Evolutionary conservation across 2,113 vertebrate species (phyloP), one percentile per base, ranked within the genome.

Genomic region (Heterotilapia buettikoferi): DNA sequence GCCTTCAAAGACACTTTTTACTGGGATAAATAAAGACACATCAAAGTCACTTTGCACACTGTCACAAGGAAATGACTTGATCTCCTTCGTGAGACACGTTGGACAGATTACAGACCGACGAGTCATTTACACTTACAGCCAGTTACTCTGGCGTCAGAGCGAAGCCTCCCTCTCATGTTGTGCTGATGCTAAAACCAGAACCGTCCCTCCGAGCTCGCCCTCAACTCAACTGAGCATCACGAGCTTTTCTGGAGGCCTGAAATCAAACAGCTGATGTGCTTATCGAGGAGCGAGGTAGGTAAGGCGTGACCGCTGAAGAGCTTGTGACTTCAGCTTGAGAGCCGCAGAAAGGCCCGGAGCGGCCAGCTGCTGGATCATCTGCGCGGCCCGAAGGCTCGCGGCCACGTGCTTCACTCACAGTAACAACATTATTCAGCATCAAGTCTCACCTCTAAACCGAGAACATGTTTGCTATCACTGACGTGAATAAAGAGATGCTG

Each of bases 321-420:
- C 88, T 87, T 86, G 83, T 92, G 92, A 93, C 87, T 81, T 47
- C 36, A 90, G 12, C 9, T 33, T 57, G 66, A 90, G 26, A 36
- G 7, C 33, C 24, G 6, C n/a, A 16, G 4, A 24, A 63, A 53
- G 45, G 31, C 57, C 3, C 3, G 12, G 21, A 56, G 38, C 5
- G n/a, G 16, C 18, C 24, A 2, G 1, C 14, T 6, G 54, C 29
- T 9, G 66, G 38, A 33, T 90, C 84, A 86, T 59, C 83, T 63
- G 63, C 31, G 3, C 6, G 4, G 29, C 86, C 66, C 4, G 29
- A 16, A 45, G 83, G 53, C n/a, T 43, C 6, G 8, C 7, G 0
- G 26, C 24, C 82, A 47, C 11, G 19, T 54, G 31, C 45, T 54
- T 43, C 12, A 0, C 59, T 13, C 16, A 84, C 33, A 56, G 14